Percentiles rank a stretch among this genome's conserved stretches.
Conservation (phyloP, 2,113 vertebrate genomes). For the Phaethon lepturus region DNA sequence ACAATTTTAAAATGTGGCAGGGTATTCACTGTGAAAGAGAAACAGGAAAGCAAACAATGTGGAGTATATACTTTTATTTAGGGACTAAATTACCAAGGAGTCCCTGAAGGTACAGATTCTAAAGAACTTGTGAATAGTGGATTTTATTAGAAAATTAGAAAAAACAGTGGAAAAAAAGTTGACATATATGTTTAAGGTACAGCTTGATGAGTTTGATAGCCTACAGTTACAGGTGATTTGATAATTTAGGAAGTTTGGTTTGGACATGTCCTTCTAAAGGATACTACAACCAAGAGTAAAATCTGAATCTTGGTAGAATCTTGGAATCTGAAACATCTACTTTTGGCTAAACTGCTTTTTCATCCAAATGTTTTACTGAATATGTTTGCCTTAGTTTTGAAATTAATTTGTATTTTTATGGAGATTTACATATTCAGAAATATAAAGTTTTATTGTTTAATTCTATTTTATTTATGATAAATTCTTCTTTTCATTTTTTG, state of each 20-base stretch:
- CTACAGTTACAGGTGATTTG: background rate
- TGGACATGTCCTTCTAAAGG: background rate
- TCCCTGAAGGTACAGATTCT: background rate
- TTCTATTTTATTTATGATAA: background rate
- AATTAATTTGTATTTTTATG: background rate
- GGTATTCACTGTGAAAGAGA: background rate
- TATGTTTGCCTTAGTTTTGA: background rate
- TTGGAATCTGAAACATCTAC: background rate
- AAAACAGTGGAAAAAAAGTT: background rate
- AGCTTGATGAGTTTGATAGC: background rate
- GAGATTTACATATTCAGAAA: background rate
- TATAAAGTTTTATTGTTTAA: background rate
- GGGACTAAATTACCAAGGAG: background rate
- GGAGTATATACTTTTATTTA: background rate
- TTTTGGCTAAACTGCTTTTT: background rate
- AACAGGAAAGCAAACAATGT: background rate
- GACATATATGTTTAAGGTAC: background rate
- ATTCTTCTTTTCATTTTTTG: background rate
- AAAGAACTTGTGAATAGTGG: background rate
- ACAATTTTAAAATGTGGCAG: background rate
- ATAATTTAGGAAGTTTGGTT: background rate
- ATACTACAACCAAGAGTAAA: background rate
- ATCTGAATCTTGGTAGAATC: too few species aligned
- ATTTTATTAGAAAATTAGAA: background rate
- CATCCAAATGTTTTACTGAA: background rate